phyloP scores from a whole-genome alignment of 1,140 invertebrate species.

The Reticulitermes speratus region DNA sequence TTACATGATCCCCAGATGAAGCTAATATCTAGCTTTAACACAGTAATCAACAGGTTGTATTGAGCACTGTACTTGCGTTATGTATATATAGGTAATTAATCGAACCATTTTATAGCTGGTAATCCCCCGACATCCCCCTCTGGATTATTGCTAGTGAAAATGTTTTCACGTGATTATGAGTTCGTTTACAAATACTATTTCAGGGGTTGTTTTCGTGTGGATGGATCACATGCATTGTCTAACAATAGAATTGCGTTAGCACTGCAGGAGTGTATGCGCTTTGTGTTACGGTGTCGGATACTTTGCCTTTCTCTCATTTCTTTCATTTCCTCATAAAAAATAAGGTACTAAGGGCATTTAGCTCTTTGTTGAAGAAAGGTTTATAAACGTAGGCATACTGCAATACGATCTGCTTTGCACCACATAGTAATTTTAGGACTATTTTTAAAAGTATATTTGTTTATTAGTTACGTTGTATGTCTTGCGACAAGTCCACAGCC shows the following conservation, averaged over 20 bases:
- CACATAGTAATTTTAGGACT: too few relatives aligned
- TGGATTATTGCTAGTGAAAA: slow-evolving; percentile 13
- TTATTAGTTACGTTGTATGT: too few relatives aligned
- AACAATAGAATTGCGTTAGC: not conserved
- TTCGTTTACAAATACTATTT: slow-evolving; percentile 19
- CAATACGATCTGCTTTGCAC: too few relatives aligned
- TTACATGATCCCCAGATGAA: not conserved
- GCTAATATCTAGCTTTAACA: not conserved
- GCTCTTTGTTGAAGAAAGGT: too few relatives aligned
- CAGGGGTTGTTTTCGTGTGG: not conserved
- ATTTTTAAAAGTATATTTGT: too few relatives aligned
- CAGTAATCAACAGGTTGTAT: slow-evolving; percentile 5
- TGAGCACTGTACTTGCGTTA: not conserved
- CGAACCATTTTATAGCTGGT: slow-evolving; percentile 18
- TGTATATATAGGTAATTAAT: slow-evolving; percentile 20
- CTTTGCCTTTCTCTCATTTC: too few relatives aligned
- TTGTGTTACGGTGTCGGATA: not conserved
- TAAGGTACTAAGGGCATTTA: too few relatives aligned
- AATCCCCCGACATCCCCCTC: not conserved
- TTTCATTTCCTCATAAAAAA: too few relatives aligned
- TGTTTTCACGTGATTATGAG: slow-evolving; percentile 9
- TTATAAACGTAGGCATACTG: too few relatives aligned
- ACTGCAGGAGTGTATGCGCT: not conserved
- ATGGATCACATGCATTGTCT: not conserved
- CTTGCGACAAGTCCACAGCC: too few relatives aligned